Conservation (phyloP, 2,113 vertebrate genomes). For the Cygnus buccinator region DNA sequence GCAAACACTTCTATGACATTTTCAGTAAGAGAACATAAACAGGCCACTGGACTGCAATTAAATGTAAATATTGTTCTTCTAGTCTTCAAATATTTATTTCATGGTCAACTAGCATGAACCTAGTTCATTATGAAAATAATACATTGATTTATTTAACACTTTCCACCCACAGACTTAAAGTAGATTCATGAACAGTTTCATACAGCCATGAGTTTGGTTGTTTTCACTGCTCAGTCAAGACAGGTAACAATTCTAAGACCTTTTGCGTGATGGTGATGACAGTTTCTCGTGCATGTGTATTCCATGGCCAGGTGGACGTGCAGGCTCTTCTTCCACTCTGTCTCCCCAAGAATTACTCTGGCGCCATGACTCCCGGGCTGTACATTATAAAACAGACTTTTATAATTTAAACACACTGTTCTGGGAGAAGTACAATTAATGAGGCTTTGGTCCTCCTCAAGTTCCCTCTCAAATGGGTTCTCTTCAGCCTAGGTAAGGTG, state of each 20-base stretch:
- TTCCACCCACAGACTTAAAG: neutral
- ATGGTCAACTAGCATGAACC: fast-evolving
- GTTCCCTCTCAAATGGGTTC: neutral
- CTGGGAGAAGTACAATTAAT: neutral
- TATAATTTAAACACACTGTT: neutral
- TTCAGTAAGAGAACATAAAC: neutral
- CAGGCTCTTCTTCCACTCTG: constrained; percentile 95
- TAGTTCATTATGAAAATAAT: neutral
- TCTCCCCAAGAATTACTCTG: constrained; percentile 98
- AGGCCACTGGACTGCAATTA: neutral
- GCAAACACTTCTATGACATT: neutral
- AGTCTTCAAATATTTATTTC: neutral
- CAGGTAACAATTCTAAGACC: constrained; percentile 72
- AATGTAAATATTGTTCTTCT: neutral
- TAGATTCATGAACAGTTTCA: neutral
- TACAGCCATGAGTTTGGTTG: neutral
- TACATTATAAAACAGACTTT: neutral
- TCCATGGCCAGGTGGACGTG: constrained; percentile 94
- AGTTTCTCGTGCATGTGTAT: constrained; percentile 99
- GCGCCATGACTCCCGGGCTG: constrained; percentile 94
- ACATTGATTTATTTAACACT: neutral
- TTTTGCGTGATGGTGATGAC: constrained; percentile 96
- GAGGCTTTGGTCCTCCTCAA: neutral
- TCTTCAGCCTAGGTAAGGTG: neutral
- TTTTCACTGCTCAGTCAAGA: neutral